Evolutionary conservation across 2,797 vertebrate genomes (phyloP).

Genomic region (Falco berigora): DNA sequence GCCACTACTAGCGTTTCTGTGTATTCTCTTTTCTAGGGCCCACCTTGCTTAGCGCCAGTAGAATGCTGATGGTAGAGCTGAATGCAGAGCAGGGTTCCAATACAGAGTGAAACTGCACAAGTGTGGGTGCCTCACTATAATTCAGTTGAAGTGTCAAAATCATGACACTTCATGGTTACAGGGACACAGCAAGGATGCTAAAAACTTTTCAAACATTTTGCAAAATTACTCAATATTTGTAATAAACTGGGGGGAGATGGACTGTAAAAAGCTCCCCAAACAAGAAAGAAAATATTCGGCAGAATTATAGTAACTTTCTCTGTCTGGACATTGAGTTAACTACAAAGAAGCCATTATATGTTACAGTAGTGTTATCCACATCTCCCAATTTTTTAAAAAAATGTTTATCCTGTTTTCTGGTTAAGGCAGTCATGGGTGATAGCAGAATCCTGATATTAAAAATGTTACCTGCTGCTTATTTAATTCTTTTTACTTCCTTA

Average conservation of each 20-base stretch:
- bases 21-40: background rate
- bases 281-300: background rate
- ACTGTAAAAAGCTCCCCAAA: background rate
- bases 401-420: background rate
- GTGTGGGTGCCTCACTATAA: fast-evolving
- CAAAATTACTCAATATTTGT: background rate
- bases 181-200: background rate
- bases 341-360: background rate
- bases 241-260: background rate
- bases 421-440: background rate
- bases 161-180: background rate
- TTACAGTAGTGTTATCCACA: background rate
- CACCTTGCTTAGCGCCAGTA: background rate
- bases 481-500: background rate
- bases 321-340: background rate
- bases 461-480: background rate
- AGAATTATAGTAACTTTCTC: background rate
- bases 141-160: background rate
- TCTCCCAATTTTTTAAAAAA: background rate
- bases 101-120: background rate
- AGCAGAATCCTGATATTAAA: background rate
- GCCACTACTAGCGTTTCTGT: background rate
- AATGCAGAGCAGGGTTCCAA: background rate
- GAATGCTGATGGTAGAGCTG: background rate
- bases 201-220: background rate